These are phyloP conservation scores for Aegotheles bennettii DNA, from an alignment of 2,113 vertebrate species.

Conservation along the genomic window DNA sequence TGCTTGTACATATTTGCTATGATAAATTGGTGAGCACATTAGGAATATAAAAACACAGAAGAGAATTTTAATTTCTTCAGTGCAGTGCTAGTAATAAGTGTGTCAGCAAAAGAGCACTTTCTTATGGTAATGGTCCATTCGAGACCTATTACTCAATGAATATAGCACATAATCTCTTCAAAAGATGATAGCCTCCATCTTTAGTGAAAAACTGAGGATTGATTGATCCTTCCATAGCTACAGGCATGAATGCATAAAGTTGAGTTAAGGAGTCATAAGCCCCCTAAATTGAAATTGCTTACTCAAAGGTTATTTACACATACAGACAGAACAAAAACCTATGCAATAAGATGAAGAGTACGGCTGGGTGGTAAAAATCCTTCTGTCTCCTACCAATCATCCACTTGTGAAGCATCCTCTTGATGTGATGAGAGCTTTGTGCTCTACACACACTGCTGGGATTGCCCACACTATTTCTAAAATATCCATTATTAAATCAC, in stretches of 20 bases:
- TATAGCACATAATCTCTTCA: background rate
- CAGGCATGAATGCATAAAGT: background rate
- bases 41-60: background rate
- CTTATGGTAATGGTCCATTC: background rate
- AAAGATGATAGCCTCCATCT: background rate
- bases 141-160: background rate
- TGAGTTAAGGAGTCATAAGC: background rate
- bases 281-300: background rate
- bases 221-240: background rate
- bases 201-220: background rate
- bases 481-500: background rate
- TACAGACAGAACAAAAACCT: background rate
- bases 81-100: background rate
- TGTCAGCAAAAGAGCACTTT: background rate
- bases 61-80: background rate
- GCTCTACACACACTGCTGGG: background rate
- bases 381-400: background rate
- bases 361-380: background rate
- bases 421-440: background rate
- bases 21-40: background rate
- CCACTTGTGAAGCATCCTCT: background rate
- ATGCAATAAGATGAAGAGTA: background rate
- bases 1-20: background rate
- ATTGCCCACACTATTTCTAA: background rate
- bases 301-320: background rate